Evolutionary conservation across 2,797 vertebrate genomes (phyloP).

Genomic region (Parotocinclus haroldoi): DNA sequence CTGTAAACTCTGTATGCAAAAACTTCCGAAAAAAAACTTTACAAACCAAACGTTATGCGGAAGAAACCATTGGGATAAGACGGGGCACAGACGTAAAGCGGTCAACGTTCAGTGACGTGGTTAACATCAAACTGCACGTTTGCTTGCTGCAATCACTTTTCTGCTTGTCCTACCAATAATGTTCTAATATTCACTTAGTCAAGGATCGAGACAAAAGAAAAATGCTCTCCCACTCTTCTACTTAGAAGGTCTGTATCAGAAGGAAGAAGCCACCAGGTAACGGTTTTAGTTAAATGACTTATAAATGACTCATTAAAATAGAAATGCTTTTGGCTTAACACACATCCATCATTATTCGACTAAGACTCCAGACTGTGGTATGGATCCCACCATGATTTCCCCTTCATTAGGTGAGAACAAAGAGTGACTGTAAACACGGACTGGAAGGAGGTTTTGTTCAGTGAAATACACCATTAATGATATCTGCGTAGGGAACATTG

Average conservation of each 20-base stretch:
- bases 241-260: slow-evolving; percentile 7
- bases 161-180: too few relatives aligned
- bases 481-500: slow-evolving; percentile 33
- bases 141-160: too few relatives aligned
- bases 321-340: slow-evolving; percentile 25
- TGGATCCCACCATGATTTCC: slow-evolving; percentile 14
- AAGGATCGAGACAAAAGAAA: too few relatives aligned
- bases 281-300: slow-evolving; percentile 28
- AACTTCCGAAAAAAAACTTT: too few relatives aligned
- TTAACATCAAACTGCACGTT: too few relatives aligned
- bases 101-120: too few relatives aligned
- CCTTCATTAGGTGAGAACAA: slow-evolving; percentile 9
- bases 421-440: slow-evolving; percentile 11
- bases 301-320: slow-evolving; percentile 48
- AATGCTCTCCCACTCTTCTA: too few relatives aligned
- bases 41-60: too few relatives aligned
- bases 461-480: slow-evolving; percentile 52
- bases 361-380: slow-evolving; percentile 23
- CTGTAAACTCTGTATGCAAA: too few relatives aligned
- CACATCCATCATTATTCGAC: slow-evolving; percentile 42
- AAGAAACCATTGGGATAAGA: too few relatives aligned
- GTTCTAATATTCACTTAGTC: too few relatives aligned
- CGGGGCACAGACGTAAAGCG: too few relatives aligned
- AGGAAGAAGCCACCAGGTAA: background rate
- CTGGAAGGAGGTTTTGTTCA: slow-evolving; percentile 7